These are phyloP conservation scores for Bombus consobrinus DNA, from an alignment of 1,140 invertebrate genomes.

Conservation along the genomic window DNA sequence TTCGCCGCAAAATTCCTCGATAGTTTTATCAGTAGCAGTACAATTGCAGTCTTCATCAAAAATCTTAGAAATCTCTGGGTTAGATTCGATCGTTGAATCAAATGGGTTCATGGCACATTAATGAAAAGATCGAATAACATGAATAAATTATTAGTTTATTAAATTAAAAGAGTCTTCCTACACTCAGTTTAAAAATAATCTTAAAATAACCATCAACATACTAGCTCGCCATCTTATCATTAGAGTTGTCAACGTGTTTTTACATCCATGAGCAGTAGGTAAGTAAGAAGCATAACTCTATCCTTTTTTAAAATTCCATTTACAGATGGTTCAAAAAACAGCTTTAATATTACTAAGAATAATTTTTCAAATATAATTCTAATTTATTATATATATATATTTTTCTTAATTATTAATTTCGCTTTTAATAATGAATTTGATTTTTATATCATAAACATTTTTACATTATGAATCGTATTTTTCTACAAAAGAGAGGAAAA, in stretches of 20 bases:
- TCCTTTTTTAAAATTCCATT: neutral
- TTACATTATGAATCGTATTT: neutral
- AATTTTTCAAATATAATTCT: neutral
- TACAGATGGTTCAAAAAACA: neutral
- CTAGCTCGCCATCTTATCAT: constrained; percentile 53
- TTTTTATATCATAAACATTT: neutral
- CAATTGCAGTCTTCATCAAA: constrained; percentile 35
- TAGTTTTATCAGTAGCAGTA: constrained; percentile 49
- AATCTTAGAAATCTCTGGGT: neutral
- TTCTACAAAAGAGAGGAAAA: neutral
- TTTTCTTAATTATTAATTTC: neutral
- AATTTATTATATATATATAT: neutral
- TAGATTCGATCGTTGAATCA: constrained; percentile 26
- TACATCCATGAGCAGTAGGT: neutral
- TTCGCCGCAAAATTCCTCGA: constrained; percentile 64
- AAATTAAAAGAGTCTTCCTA: constrained; percentile 50
- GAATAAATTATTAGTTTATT: neutral
- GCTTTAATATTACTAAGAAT: neutral
- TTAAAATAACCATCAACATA: constrained; percentile 48
- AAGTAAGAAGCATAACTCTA: neutral
- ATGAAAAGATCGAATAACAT: neutral
- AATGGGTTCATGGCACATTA: constrained; percentile 49
- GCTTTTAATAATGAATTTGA: neutral
- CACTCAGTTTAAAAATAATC: constrained; percentile 35
- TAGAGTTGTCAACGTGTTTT: constrained; percentile 6